Evolutionary conservation across 2,888 invertebrate species (phyloP).

Genomic region (Oasisia sp.): DNA sequence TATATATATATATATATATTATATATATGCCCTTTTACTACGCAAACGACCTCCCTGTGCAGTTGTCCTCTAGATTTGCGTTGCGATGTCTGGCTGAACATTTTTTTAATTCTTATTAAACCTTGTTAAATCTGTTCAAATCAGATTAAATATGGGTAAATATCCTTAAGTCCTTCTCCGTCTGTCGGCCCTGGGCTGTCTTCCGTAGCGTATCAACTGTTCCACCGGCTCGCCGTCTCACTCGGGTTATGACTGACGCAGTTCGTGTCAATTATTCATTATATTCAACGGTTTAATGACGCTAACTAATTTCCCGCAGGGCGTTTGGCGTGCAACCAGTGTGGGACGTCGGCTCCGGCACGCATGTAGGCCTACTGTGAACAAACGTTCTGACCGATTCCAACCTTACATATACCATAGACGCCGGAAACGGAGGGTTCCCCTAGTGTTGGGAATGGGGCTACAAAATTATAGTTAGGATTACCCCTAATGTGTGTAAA

Average conservation of each 20-base stretch:
- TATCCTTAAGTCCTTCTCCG: background rate
- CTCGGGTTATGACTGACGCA: background rate
- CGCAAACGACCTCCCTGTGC: no score
- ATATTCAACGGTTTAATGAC: background rate
- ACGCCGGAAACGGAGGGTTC: no score
- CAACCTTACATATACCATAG: background rate
- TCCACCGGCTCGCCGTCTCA: background rate
- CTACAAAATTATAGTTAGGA: no score
- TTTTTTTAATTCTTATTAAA: no score
- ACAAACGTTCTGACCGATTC: background rate
- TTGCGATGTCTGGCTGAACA: no score
- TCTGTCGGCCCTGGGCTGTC: background rate
- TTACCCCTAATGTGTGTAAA: no score
- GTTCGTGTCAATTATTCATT: background rate
- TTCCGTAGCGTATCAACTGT: background rate
- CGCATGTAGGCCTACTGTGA: background rate
- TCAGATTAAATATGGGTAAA: no score
- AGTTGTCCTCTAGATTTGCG: no score
- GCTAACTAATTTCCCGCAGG: constrained; percentile 17
- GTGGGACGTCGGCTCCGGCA: background rate
- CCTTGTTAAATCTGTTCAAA: no score
- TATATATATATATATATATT: no score
- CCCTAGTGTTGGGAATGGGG: no score
- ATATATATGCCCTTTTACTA: no score
- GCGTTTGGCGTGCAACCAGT: background rate